Evolutionary conservation across 2,888 invertebrate genomes (phyloP).

Genomic region (Agrotis exclamationis): DNA sequence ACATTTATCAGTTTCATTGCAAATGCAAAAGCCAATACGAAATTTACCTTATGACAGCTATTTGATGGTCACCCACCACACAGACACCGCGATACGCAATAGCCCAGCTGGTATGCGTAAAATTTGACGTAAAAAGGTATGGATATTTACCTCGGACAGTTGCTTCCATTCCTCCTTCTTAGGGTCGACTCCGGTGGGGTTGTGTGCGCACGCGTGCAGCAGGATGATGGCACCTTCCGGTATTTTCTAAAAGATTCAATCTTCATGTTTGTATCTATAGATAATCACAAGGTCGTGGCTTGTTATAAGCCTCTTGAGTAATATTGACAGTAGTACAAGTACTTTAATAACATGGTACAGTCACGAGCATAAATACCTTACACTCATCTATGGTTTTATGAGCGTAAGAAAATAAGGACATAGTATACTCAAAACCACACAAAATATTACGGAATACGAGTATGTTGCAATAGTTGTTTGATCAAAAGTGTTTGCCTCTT

Average conservation of each 20-base stretch:
- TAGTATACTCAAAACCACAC: too few relatives aligned
- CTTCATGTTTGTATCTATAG: not conserved
- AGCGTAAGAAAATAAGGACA: not conserved
- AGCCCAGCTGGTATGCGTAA: not conserved
- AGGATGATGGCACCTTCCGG: constrained; percentile 97
- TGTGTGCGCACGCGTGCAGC: constrained; percentile 99
- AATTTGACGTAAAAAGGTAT: not conserved
- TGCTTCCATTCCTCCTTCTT: constrained; percentile 97
- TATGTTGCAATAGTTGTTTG: too few relatives aligned
- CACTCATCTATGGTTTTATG: not conserved
- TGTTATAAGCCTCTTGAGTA: not conserved
- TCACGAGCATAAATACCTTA: not conserved
- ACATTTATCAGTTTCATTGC: too few relatives aligned
- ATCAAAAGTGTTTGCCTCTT: too few relatives aligned
- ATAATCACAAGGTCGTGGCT: constrained; percentile 9
- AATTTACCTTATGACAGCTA: too few relatives aligned
- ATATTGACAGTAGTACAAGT: not conserved
- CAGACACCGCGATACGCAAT: too few relatives aligned
- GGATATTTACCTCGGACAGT: constrained; percentile 92
- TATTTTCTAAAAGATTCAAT: constrained; percentile 93
- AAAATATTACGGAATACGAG: too few relatives aligned
- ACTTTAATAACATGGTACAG: constrained; percentile 19
- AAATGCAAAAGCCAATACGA: too few relatives aligned
- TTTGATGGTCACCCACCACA: too few relatives aligned
- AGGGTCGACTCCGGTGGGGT: constrained; percentile 99